These are phyloP conservation scores for Ophion obscuratus DNA, from an alignment of 2,888 invertebrate species.

Conservation along the genomic window DNA sequence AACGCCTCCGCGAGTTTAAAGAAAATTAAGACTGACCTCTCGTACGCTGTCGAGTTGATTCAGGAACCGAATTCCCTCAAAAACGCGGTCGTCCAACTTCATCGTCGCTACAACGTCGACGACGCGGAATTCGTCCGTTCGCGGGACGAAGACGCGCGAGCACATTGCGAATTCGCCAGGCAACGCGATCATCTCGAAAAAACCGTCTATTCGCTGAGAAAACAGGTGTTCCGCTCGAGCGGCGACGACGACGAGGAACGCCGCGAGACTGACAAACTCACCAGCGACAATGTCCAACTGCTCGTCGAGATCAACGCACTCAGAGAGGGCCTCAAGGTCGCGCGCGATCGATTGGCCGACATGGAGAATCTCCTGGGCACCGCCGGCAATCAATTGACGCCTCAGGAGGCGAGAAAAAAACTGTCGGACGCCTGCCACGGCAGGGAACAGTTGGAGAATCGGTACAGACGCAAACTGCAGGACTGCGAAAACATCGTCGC, in stretches of 20 bases:
- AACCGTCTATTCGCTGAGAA: conserved; percentile 85
- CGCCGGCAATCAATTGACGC: conserved; percentile 86
- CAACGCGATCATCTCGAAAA: conserved; percentile 93
- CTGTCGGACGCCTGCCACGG: conserved; percentile 87
- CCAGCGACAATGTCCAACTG: conserved; percentile 91
- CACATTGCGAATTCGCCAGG: conserved; percentile 90
- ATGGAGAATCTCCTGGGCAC: conserved; percentile 90
- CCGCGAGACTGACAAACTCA: conserved; percentile 81
- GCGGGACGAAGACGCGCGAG: conserved; percentile 89
- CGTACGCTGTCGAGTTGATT: conserved; percentile 91
- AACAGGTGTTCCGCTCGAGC: conserved; percentile 81
- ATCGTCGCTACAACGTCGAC: conserved; percentile 90
- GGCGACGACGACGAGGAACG: conserved; percentile 66
- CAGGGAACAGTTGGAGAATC: conserved; percentile 86
- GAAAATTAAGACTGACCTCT: conserved; percentile 92
- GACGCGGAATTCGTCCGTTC: conserved; percentile 87
- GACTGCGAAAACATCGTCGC: conserved; percentile 84
- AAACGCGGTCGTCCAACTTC: conserved; percentile 85
- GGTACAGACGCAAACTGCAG: conserved; percentile 83
- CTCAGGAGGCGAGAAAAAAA: conserved; percentile 87
- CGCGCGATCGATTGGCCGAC: conserved; percentile 88
- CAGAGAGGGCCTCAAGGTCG: conserved; percentile 88
- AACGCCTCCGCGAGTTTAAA: conserved; percentile 88
- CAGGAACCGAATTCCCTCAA: conserved; percentile 90
- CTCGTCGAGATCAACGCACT: conserved; percentile 92